phyloP scores from a whole-genome alignment of 1,140 invertebrate genomes.

The Drosophila bipectinata region DNA sequence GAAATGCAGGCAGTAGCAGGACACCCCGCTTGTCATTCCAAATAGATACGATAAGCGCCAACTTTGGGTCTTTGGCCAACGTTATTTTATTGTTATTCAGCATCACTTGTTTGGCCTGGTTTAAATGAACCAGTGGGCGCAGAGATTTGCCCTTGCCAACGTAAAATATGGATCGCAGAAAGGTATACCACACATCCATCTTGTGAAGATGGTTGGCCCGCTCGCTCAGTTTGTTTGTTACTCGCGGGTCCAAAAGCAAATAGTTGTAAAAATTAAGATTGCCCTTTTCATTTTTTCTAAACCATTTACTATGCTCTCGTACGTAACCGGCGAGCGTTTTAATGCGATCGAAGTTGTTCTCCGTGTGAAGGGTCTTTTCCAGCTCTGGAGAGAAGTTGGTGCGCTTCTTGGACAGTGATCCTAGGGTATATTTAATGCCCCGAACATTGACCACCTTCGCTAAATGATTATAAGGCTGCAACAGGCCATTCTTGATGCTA shows the following conservation, averaged over 20 bases:
- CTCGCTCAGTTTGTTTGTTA: slow-evolving; percentile 90
- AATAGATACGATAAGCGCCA: slow-evolving; percentile 92
- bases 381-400: slow-evolving; percentile 55
- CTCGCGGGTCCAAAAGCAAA: slow-evolving; percentile 93
- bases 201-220: slow-evolving; percentile 80
- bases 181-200: slow-evolving; percentile 87
- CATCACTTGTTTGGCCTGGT: slow-evolving; percentile 89
- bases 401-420: slow-evolving; percentile 25
- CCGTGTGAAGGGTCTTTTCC: slow-evolving; percentile 45
- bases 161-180: slow-evolving; percentile 91
- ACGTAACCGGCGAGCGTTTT: slow-evolving; percentile 22
- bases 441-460: background rate
- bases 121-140: slow-evolving; percentile 94
- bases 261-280: slow-evolving; percentile 94
- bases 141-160: slow-evolving; percentile 92
- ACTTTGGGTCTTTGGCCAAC: slow-evolving; percentile 86
- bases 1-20: slow-evolving; percentile 94
- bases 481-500: background rate
- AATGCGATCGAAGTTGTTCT: slow-evolving; percentile 38
- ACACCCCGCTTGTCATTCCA: slow-evolving; percentile 93
- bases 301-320: slow-evolving; percentile 37
- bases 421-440: slow-evolving; percentile 41
- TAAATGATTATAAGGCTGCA: background rate
- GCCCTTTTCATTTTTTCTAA: slow-evolving; percentile 84
- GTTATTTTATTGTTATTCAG: slow-evolving; percentile 20